Conservation (phyloP, 2,113 vertebrate species). For the Pavo muticus region DNA sequence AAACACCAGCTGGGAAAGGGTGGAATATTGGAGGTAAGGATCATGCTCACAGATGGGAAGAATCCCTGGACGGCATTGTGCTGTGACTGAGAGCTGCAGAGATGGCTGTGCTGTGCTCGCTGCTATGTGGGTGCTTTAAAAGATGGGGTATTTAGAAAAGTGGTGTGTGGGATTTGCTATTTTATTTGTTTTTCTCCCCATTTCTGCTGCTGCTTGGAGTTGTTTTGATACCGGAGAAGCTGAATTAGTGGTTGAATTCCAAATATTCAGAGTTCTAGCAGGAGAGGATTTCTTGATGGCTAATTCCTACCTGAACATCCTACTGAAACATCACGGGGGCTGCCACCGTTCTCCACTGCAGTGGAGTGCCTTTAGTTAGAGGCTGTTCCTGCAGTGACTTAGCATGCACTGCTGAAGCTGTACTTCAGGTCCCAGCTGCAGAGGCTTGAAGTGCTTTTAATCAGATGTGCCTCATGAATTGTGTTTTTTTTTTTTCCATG, state of each 20-base stretch:
- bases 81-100: not conserved
- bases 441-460: not conserved
- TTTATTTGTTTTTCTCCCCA: not conserved
- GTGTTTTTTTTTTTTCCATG: rapidly evolving
- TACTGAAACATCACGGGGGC: not conserved
- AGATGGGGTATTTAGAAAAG: not conserved
- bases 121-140: not conserved
- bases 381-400: not conserved
- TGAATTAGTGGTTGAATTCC: not conserved
- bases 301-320: not conserved
- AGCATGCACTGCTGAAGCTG: rapidly evolving
- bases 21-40: not conserved
- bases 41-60: not conserved
- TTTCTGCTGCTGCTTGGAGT: not conserved
- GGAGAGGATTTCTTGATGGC: not conserved
- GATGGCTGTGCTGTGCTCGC: not conserved
- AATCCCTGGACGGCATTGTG: not conserved
- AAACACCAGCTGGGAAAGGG: not conserved
- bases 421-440: not conserved
- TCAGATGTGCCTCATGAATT: not conserved
- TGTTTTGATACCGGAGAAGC: not conserved
- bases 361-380: not conserved
- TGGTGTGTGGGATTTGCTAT: not conserved
- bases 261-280: not conserved
- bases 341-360: not conserved